These are phyloP conservation scores for Nasonovia ribisnigri DNA, from an alignment of 2,888 invertebrate genomes.

Conservation along the genomic window DNA sequence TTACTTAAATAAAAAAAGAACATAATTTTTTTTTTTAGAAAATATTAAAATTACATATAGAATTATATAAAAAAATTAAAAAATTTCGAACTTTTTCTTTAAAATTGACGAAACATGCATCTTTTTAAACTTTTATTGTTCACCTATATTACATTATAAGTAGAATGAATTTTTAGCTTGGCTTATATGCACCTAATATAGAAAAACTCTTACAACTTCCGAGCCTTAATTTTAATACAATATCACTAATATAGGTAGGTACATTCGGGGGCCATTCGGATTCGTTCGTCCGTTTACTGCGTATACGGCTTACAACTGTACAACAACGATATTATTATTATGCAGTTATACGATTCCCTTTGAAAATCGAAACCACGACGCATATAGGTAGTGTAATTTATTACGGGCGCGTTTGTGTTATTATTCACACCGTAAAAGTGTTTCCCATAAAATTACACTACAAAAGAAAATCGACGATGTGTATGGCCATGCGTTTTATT, in stretches of 20 bases:
- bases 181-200: not conserved
- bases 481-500: not conserved
- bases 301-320: not conserved
- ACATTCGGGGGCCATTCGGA: not conserved
- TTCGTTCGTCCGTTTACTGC: not conserved
- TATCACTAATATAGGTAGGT: not conserved
- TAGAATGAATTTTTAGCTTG: not conserved
- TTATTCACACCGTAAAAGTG: slow-evolving; percentile 13
- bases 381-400: slow-evolving; percentile 13
- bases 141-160: not conserved
- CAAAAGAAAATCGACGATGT: slow-evolving; percentile 25
- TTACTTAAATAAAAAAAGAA: not conserved
- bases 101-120: not conserved
- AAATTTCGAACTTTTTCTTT: not conserved
- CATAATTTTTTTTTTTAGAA: not conserved
- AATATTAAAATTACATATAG: not conserved
- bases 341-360: not conserved
- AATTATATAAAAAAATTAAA: not conserved
- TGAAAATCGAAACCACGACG: slow-evolving; percentile 23
- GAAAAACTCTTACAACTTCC: not conserved
- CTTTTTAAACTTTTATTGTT: not conserved
- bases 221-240: not conserved
- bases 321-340: not conserved
- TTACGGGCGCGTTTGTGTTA: not conserved
- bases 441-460: slow-evolving; percentile 28